Evolutionary conservation across 2,797 vertebrate species (phyloP), one percentile per base, ranked within the genome.

Genomic region (Chrosomus eos): DNA sequence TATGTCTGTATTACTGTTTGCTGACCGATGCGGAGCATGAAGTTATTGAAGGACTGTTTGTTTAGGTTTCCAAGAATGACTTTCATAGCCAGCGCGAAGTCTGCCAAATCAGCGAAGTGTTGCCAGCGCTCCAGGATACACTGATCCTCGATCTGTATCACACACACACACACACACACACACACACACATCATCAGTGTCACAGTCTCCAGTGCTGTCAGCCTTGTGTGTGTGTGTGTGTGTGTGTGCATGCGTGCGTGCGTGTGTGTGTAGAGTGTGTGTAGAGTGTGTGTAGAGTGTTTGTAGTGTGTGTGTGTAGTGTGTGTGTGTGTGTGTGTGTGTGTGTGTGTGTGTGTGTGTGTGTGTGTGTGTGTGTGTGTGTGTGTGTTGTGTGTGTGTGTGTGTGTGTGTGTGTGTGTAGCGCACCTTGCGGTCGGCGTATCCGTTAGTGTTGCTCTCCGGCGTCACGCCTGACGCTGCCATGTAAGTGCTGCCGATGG

Each of bases 401-500:
- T n/a, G n/a, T n/a, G n/a, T n/a, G n/a, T n/a, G n/a, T n/a, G n/a
- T n/a, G n/a, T n/a, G n/a, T n/a, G 48, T 68, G 5, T 13, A 36
- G 23, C 84, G 73, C 88, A 98, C 97, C 96, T 96, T 97, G 87
- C 88, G 92, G 86, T 88, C 93, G 83, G 86, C 87, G 14, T 95
- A 97, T 73, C 94, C 95, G 0, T 96, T 97, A 28, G 93, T 93
- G 77, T 93, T 97, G 86, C 94, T 95, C 40, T 98, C 96, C 0
- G 97, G 96, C 0, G 96, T 98, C 88, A 99, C 96, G 18, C 97
- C 97, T 0, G 98, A 98, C 0, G 98, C 98, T 0, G 98, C 98
- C 98, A 99, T 99, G 82, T 99, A 99, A 40, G 98, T 99, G 93
- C 98, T 99, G 88, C 98, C 98, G 4, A 99, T 99, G 10, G 98